phyloP scores from a whole-genome alignment of 2,888 invertebrate species.

The Podabrus alpinus region DNA sequence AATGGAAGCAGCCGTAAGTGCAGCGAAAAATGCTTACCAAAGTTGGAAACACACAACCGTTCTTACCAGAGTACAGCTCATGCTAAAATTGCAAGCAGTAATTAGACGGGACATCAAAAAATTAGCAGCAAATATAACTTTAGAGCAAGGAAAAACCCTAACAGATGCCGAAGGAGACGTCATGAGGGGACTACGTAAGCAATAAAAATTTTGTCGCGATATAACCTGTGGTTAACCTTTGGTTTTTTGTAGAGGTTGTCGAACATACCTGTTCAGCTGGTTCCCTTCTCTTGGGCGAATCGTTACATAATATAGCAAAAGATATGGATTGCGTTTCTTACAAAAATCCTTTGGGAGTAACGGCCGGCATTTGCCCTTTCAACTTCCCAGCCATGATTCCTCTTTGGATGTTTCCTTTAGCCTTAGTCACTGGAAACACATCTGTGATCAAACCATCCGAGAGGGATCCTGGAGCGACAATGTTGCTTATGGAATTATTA shows the following conservation, averaged over 20 bases:
- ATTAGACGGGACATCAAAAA: conserved; percentile 87
- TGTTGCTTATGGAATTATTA: conserved; percentile 91
- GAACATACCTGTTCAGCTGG: conserved; percentile 96
- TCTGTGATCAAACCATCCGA: conserved; percentile 96
- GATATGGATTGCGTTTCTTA: conserved; percentile 97
- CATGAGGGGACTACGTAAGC: conserved; percentile 92
- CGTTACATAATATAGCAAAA: conserved; percentile 82
- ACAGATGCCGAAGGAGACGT: conserved; percentile 99
- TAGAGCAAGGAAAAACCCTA: conserved; percentile 96
- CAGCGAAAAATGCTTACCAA: conserved; percentile 75
- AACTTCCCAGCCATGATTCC: conserved; percentile 99
- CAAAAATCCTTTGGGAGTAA: conserved; percentile 90
- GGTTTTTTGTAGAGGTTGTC: conserved; percentile 80
- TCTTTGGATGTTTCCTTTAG: conserved; percentile 90
- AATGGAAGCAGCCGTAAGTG: conserved; percentile 86
- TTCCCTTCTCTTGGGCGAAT: conserved; percentile 90
- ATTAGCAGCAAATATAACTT: conserved; percentile 88
- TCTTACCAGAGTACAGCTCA: conserved; percentile 81
- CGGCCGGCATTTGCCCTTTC: conserved; percentile 95
- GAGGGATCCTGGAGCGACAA: conserved; percentile 94
- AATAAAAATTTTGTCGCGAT: background rate
- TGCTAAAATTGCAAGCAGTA: conserved; percentile 74
- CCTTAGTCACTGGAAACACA: conserved; percentile 91
- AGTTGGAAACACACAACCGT: conserved; percentile 92
- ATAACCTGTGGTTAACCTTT: background rate